Evolutionary conservation across 2,888 invertebrate genomes (phyloP), one percentile per base, ranked within the genome.

Genomic region (Ellobium chinense): DNA sequence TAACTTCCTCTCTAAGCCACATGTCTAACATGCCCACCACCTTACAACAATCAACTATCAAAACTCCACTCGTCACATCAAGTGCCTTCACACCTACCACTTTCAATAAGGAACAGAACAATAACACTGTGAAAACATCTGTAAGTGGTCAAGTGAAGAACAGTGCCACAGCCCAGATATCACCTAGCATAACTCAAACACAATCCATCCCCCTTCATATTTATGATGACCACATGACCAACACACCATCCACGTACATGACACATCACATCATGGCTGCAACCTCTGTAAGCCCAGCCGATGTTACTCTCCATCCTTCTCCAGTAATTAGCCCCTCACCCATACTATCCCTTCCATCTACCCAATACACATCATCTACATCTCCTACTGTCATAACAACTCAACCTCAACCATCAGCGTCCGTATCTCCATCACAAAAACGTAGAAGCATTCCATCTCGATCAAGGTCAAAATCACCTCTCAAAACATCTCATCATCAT

Each of bases 381-480:
- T 29, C 58, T 12, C 36, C 68, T 2, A n/a, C 36, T 34, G 54
- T 46, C 7, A 69, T 69, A 21, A 69, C 69, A 29, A 39, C 58
- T 29, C 72, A 58, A 27, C 72, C 72, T 18, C 31, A 56, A 27
- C 58, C 60, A 2, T 21, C 58, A 70, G 31, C 31, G 24, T 12
- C 46, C 27, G 0, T 31, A 31, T 56, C 76, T 12, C 76, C 76
- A 9, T 37, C 69, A 69, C 12, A 39, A 27, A 68, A 58, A 46
- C 69, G 31, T 12, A 77, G 68, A 69, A 77, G 2, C 39, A 60
- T 60, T 29, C 39, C 69, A 66, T 66, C 76, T 2, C 31, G 76
- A 27, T 31, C 76, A 58, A 58, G 77, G 31, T 77, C 77, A 18
- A 77, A 46, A 27, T 72, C 74, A 70, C 74, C 54, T 31, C 21